Conservation (phyloP, 2,113 vertebrate species). For the Ramphastos sulfuratus region DNA sequence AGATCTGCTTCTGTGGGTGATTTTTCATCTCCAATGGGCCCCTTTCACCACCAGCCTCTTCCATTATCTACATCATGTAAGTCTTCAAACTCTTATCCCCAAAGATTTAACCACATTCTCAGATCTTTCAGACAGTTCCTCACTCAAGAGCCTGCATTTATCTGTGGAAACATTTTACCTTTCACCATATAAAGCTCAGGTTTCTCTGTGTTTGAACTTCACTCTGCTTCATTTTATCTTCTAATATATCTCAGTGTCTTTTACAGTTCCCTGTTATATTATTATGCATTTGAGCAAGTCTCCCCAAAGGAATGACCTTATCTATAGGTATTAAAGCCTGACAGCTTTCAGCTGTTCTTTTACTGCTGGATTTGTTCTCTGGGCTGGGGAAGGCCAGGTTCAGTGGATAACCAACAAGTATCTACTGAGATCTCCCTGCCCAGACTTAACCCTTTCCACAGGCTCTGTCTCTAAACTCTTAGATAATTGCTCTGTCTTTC, state of each 20-base stretch:
- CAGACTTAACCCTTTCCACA: neutral
- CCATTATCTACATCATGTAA: neutral
- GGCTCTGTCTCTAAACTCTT: neutral
- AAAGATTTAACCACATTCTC: neutral
- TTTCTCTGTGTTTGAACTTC: slow-evolving; percentile 32
- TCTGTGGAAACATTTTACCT: slow-evolving; percentile 29
- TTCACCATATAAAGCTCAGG: slow-evolving; percentile 19
- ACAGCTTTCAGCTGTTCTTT: slow-evolving; percentile 44
- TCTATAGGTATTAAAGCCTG: slow-evolving; percentile 43
- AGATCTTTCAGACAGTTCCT: neutral
- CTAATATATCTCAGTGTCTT: slow-evolving; percentile 12
- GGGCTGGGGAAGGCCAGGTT: neutral
- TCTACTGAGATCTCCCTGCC: neutral
- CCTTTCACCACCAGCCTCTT: neutral
- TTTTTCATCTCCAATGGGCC: neutral
- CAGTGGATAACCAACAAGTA: neutral
- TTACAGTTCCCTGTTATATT: slow-evolving; percentile 13
- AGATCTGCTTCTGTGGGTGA: neutral
- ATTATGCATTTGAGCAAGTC: slow-evolving; percentile 44
- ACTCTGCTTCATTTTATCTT: slow-evolving; percentile 37
- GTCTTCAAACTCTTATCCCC: neutral
- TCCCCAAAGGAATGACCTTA: slow-evolving; percentile 53
- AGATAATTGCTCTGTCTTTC: neutral
- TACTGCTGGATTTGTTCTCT: slow-evolving; percentile 30
- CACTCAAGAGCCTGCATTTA: slow-evolving; percentile 8